Conservation (phyloP, 2,888 invertebrate species). For the Macaria liturata region DNA sequence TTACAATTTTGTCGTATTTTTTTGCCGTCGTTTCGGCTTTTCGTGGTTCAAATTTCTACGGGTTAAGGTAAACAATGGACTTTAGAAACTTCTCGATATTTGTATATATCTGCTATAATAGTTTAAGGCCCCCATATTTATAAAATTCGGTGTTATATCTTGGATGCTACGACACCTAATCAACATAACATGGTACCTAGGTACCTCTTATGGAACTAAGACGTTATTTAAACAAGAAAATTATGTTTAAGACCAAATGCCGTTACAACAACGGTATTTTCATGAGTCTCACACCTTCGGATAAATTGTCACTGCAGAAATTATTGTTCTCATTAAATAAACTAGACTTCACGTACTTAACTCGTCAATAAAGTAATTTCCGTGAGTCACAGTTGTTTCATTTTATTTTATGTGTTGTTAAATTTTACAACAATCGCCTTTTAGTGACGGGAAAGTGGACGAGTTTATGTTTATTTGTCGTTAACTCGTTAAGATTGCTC, state of each 20-base stretch:
- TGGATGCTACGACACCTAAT: no score
- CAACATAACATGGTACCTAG: no score
- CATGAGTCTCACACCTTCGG: neutral
- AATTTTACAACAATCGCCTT: slow-evolving; percentile 80
- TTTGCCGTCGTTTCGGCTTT: neutral
- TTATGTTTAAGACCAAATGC: no score
- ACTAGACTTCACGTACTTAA: slow-evolving; percentile 39
- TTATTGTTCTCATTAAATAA: slow-evolving; percentile 35
- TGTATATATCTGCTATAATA: no score
- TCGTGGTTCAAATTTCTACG: no score
- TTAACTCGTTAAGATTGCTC: slow-evolving; percentile 74
- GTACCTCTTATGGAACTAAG: no score
- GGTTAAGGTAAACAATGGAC: no score
- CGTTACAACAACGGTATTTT: neutral
- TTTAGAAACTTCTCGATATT: no score
- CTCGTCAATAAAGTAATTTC: slow-evolving; percentile 58
- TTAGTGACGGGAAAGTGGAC: slow-evolving; percentile 71
- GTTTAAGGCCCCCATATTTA: no score
- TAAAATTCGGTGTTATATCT: no score
- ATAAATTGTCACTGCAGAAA: slow-evolving; percentile 25
- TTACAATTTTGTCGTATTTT: no score
- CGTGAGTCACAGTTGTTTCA: slow-evolving; percentile 58
- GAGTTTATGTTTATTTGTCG: slow-evolving; percentile 73
- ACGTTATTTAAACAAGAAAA: no score
- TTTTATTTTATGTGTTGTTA: slow-evolving; percentile 75